phyloP scores from a whole-genome alignment of 2,797 vertebrate genomes.

The Ptychobarbus kaznakovi region DNA sequence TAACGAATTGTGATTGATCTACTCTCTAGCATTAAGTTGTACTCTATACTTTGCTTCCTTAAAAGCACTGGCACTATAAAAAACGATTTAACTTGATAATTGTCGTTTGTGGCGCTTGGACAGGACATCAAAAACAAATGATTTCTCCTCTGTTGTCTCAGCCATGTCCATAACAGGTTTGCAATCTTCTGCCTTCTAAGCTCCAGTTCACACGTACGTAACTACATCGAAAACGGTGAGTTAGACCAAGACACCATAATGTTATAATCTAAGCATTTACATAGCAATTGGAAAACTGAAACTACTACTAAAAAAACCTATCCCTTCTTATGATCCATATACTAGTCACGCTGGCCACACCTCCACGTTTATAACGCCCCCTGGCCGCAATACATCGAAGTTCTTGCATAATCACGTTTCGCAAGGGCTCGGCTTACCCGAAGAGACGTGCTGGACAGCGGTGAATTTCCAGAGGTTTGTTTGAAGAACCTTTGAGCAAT shows the following conservation, averaged over 20 bases:
- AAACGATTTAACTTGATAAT: slow-evolving; percentile 7
- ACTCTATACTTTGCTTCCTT: background rate
- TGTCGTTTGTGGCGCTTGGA: background rate
- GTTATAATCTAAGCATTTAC: background rate
- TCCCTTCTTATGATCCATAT: background rate
- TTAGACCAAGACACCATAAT: background rate
- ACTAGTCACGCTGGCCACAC: slow-evolving; percentile 6
- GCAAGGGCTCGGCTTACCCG: slow-evolving; percentile 29
- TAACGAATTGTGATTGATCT: background rate
- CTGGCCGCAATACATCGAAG: background rate
- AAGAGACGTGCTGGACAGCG: background rate
- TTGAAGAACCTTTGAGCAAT: slow-evolving; percentile 14
- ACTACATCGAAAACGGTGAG: background rate
- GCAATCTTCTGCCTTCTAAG: background rate
- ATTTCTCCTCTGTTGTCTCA: background rate
- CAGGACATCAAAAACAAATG: slow-evolving; percentile 9
- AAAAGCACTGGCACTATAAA: too few species aligned
- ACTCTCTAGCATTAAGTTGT: background rate
- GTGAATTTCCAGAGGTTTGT: background rate
- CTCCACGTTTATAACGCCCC: slow-evolving; percentile 14
- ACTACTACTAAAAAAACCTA: background rate
- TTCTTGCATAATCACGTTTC: background rate
- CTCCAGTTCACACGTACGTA: background rate
- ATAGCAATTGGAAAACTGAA: background rate
- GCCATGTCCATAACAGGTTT: background rate